Conservation (phyloP, 2,113 vertebrate genomes). For the Lanius collurio region DNA sequence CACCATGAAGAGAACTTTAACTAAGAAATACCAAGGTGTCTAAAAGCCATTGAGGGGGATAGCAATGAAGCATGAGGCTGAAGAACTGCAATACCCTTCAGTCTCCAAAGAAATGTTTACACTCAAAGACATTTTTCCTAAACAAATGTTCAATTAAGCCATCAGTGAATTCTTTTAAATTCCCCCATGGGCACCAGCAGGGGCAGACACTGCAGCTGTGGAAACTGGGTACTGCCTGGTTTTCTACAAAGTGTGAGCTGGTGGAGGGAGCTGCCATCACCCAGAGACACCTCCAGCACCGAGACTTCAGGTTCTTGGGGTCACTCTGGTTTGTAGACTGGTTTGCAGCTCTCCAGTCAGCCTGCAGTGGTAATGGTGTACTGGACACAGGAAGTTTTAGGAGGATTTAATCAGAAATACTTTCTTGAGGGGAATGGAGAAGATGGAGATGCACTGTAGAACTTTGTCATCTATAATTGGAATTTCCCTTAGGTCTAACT, state of each 20-base stretch:
- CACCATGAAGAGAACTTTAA: not conserved
- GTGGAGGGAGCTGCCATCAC: not conserved
- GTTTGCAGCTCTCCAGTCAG: not conserved
- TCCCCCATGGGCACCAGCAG: not conserved
- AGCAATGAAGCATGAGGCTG: not conserved
- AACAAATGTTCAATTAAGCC: not conserved
- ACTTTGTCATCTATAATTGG: not conserved
- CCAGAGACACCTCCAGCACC: not conserved
- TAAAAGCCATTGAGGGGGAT: not conserved
- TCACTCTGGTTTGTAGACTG: not conserved
- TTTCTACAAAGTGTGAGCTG: not conserved
- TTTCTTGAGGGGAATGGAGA: not conserved
- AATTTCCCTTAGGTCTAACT: slow-evolving; percentile 53
- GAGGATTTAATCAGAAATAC: not conserved
- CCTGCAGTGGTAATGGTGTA: not conserved
- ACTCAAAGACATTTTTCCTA: not conserved
- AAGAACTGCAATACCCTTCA: not conserved
- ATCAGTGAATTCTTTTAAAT: not conserved
- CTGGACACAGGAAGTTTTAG: not conserved
- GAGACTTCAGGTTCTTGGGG: not conserved
- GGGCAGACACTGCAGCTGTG: not conserved
- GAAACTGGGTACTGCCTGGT: not conserved
- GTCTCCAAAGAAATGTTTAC: not conserved
- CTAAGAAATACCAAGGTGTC: not conserved
- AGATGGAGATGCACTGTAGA: not conserved